Conservation (phyloP, 2,888 invertebrate species). For the Drosophila suboccidentalis region DNA sequence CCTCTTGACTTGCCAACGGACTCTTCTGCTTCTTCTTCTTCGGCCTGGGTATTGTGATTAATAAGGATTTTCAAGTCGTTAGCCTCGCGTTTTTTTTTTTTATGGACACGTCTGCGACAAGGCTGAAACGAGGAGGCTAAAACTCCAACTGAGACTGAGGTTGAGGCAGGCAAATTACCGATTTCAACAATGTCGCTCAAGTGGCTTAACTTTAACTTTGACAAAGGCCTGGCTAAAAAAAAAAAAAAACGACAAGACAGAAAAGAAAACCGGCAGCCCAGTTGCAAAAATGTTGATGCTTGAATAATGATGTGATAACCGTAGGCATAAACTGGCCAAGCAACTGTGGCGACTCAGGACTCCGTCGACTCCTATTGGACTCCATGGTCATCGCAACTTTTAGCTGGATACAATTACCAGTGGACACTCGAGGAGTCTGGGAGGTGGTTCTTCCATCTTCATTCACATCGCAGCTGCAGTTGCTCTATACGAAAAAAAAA, state of each 20-base stretch:
- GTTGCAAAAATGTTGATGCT: slow-evolving; percentile 75
- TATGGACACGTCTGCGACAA: slow-evolving; percentile 60
- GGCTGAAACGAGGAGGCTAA: slow-evolving; percentile 2
- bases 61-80: slow-evolving; percentile 82
- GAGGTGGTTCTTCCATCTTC: slow-evolving; percentile 29
- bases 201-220: slow-evolving; percentile 79
- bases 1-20: slow-evolving; percentile 16
- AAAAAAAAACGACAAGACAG: neutral
- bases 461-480: slow-evolving; percentile 71
- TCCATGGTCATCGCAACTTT: slow-evolving; percentile 35
- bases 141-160: slow-evolving; percentile 29
- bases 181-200: slow-evolving; percentile 81
- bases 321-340: slow-evolving; percentile 77
- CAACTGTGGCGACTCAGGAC: slow-evolving; percentile 14
- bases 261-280: slow-evolving; percentile 35
- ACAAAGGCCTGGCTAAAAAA: slow-evolving; percentile 65
- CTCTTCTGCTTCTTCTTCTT: slow-evolving; percentile 22
- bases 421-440: slow-evolving; percentile 1
- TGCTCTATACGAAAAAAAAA: slow-evolving; percentile 22
- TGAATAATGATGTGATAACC: slow-evolving; percentile 81
- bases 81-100: slow-evolving; percentile 56
- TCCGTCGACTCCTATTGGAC: slow-evolving; percentile 4
- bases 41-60: slow-evolving; percentile 70
- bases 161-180: slow-evolving; percentile 76
- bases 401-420: slow-evolving; percentile 66